phyloP scores from a whole-genome alignment of 2,113 vertebrate species.

The Epinephelus lanceolatus region DNA sequence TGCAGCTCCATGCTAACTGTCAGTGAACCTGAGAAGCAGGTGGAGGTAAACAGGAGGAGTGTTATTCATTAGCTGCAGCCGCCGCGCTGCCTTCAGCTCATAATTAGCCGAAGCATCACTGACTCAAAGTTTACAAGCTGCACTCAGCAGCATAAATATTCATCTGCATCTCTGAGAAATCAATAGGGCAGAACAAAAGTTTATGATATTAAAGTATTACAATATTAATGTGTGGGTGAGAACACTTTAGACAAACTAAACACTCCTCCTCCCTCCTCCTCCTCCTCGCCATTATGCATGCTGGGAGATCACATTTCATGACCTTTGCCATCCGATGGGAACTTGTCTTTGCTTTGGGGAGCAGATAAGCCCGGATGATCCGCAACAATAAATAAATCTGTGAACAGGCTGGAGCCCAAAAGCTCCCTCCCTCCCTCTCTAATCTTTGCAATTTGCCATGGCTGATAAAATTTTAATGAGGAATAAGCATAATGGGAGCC shows the following conservation, averaged over 20 bases:
- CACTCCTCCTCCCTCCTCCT: conserved; percentile 46
- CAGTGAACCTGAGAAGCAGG: conserved; percentile 61
- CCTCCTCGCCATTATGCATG: conserved; percentile 45
- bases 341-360: conserved; percentile 68
- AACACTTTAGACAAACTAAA: conserved; percentile 57
- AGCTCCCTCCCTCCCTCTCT: conserved; percentile 62
- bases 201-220: conserved; percentile 74
- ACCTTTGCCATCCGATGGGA: conserved; percentile 75
- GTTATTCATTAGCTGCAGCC: conserved; percentile 59
- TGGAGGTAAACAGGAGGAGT: conserved; percentile 37
- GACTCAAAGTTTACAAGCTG: conserved; percentile 69
- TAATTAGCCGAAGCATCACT: conserved; percentile 65
- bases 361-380: conserved; percentile 81
- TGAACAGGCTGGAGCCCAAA: conserved; percentile 70
- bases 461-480: conserved; percentile 85
- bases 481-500: conserved; percentile 80
- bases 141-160: conserved; percentile 72
- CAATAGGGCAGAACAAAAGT: conserved; percentile 77
- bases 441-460: conserved; percentile 84
- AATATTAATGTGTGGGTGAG: conserved; percentile 71
- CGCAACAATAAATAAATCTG: conserved; percentile 79
- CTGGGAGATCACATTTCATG: conserved; percentile 72
- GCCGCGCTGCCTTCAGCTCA: conserved; percentile 35
- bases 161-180: conserved; percentile 71
- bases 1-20: neutral